phyloP scores from a whole-genome alignment of 2,113 vertebrate species.

The Pimephales promelas region DNA sequence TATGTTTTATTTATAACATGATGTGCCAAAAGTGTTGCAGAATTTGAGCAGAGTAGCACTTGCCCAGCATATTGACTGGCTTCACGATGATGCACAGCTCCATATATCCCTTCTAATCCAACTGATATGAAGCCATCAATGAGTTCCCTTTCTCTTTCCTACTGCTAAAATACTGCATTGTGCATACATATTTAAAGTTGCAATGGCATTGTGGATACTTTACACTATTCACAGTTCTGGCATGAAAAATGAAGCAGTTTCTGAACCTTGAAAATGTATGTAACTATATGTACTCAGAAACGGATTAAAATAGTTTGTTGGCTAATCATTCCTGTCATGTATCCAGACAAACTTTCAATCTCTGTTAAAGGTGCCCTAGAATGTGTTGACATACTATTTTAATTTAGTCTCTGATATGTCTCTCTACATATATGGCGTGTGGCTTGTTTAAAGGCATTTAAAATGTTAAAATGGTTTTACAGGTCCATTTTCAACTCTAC shows the following conservation, averaged over 20 bases:
- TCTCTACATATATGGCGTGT: too few species aligned
- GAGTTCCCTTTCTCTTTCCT: background rate
- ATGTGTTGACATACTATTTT: too few species aligned
- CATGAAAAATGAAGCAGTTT: background rate
- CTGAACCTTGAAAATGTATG: background rate
- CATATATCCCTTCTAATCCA: background rate
- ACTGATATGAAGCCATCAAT: background rate
- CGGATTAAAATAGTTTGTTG: background rate
- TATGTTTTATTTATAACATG: slow-evolving; percentile 36
- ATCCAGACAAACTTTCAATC: background rate
- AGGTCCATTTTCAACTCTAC: too few species aligned
- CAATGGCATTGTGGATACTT: background rate
- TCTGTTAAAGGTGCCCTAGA: too few species aligned
- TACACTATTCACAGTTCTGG: background rate
- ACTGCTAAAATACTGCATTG: background rate
- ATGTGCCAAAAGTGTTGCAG: slow-evolving; percentile 8
- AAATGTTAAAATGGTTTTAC: too few species aligned
- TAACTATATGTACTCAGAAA: background rate
- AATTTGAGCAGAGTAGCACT: background rate
- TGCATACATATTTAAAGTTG: background rate
- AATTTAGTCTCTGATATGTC: too few species aligned
- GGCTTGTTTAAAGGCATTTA: too few species aligned
- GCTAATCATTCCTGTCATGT: background rate
- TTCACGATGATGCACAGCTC: slow-evolving; percentile 12
- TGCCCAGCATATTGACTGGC: slow-evolving; percentile 21